Evolutionary conservation across 2,888 invertebrate species (phyloP).

Genomic region (Pterobdella sp.): DNA sequence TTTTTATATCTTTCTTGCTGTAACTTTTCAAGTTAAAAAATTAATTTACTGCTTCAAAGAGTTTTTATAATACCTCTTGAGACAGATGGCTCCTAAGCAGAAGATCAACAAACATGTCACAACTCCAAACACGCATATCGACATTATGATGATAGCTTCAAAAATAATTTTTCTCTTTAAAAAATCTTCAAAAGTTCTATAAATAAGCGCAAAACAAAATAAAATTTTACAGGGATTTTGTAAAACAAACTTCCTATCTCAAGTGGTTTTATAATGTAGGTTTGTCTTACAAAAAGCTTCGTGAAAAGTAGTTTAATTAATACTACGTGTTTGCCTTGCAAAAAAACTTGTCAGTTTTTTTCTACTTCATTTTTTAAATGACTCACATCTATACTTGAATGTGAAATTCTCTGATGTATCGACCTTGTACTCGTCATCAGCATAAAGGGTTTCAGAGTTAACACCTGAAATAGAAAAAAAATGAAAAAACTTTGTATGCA

Average conservation of each 20-base stretch:
- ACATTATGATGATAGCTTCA: slow-evolving; percentile 16
- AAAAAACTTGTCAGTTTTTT: no score
- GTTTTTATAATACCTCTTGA: slow-evolving; percentile 14
- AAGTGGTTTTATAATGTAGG: no score
- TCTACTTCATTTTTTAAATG: no score
- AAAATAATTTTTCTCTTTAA: no score
- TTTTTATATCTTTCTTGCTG: slow-evolving; percentile 4
- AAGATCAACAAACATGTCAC: slow-evolving; percentile 20
- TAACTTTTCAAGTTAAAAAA: slow-evolving; percentile 6
- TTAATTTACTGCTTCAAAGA: background rate
- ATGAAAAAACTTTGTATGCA: background rate
- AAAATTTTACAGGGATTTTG: no score
- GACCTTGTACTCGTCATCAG: background rate
- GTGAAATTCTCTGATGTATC: background rate
- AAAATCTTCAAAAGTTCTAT: no score
- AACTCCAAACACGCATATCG: slow-evolving; percentile 20
- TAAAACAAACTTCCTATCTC: no score
- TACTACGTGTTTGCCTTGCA: no score
- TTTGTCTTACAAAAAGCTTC: no score
- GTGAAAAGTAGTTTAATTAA: no score
- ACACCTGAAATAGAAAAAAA: no score
- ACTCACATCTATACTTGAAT: background rate
- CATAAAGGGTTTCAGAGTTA: background rate
- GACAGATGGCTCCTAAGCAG: slow-evolving; percentile 26
- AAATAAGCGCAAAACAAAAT: no score